These are phyloP conservation scores for Phragmatobia fuliginosa DNA, from an alignment of 2,888 invertebrate species.

Conservation along the genomic window DNA sequence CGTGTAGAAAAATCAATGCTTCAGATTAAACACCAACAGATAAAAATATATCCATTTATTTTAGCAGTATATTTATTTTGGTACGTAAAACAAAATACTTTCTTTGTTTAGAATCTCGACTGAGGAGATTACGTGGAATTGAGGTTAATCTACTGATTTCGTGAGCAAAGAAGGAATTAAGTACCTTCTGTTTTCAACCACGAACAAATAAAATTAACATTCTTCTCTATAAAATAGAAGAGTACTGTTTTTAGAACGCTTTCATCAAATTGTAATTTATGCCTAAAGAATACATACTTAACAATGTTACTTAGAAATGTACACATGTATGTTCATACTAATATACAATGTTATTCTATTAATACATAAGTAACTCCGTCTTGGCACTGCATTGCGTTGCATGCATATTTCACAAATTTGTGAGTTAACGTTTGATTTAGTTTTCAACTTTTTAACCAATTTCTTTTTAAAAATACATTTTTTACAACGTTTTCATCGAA, in stretches of 20 bases:
- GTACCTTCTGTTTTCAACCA: slow-evolving; percentile 13
- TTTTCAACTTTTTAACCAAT: too few species aligned
- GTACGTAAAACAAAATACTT: slow-evolving; percentile 12
- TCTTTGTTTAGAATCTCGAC: slow-evolving; percentile 41
- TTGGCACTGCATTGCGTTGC: too few species aligned
- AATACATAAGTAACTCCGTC: too few species aligned
- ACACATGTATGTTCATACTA: too few species aligned
- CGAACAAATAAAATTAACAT: slow-evolving; percentile 10
- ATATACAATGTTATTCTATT: too few species aligned
- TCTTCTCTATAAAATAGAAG: neutral
- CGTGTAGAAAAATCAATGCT: neutral
- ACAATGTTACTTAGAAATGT: too few species aligned
- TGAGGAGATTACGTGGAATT: slow-evolving; percentile 40
- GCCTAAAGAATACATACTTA: neutral
- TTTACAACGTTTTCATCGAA: neutral
- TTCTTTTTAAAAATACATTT: neutral
- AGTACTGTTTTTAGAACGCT: neutral
- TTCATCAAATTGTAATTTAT: neutral
- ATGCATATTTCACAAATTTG: neutral
- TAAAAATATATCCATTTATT: slow-evolving; percentile 6
- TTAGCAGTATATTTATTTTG: slow-evolving; percentile 15
- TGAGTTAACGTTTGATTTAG: too few species aligned
- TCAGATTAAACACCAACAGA: neutral
- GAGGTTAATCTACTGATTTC: slow-evolving; percentile 54
- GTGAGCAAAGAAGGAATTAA: slow-evolving; percentile 45